Percentiles rank a stretch among this genome's conserved stretches.
These are phyloP conservation scores for Semaprochilodus insignis DNA, from an alignment of 2,797 vertebrate species.

Conservation along the genomic window DNA sequence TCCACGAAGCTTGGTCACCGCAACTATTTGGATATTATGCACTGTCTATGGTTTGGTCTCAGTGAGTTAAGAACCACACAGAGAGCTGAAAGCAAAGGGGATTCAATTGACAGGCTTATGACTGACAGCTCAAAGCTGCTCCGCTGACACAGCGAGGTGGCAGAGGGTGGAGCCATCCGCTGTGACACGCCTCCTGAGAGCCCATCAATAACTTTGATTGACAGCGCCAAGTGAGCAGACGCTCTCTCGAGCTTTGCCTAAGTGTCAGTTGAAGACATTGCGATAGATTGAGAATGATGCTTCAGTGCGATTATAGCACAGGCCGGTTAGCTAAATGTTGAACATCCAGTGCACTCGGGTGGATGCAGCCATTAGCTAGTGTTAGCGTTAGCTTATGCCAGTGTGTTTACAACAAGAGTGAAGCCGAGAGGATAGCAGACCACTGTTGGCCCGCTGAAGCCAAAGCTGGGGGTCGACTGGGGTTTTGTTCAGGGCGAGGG, in stretches of 20 bases:
- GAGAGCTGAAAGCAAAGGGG: neutral
- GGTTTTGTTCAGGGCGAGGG: too few species aligned
- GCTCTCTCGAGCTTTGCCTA: slow-evolving; percentile 27
- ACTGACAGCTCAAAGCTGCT: slow-evolving; percentile 54
- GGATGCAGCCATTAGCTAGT: neutral
- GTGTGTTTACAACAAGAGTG: too few species aligned
- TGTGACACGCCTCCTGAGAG: slow-evolving; percentile 43
- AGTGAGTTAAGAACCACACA: neutral
- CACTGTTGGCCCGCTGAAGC: too few species aligned
- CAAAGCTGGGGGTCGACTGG: too few species aligned
- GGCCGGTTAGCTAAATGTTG: slow-evolving; percentile 1
- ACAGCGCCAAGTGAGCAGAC: slow-evolving; percentile 31
- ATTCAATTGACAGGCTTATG: slow-evolving; percentile 32
- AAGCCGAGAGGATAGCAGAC: too few species aligned
- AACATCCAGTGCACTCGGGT: neutral
- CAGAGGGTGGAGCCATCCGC: slow-evolving; percentile 45
- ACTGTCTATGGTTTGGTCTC: neutral
- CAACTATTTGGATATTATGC: neutral
- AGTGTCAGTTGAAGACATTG: slow-evolving; percentile 19
- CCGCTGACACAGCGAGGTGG: slow-evolving; percentile 26
- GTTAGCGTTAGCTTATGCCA: neutral
- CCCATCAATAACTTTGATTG: slow-evolving; percentile 51
- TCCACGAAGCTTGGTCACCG: neutral
- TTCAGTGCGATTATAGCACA: neutral
- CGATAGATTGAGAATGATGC: slow-evolving; percentile 3